Evolutionary conservation across 2,797 vertebrate species (phyloP), one percentile per base, ranked within the genome.

Genomic region (Cuculus canorus): DNA sequence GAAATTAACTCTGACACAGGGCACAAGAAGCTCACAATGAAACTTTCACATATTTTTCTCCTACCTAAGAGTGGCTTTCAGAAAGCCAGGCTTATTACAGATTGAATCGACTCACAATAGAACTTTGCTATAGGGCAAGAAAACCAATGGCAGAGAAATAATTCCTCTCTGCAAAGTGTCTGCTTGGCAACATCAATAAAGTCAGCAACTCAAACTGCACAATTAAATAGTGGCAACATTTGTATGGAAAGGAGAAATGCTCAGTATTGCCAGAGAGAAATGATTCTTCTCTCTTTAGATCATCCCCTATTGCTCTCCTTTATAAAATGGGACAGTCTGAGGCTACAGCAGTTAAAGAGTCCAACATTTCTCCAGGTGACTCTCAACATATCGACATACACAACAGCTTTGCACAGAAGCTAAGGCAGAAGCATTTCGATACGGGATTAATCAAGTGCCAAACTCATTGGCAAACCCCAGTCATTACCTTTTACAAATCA

Each of bases 101-200:
- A 54, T 35, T 85, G 63, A 83, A 87, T 41, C 10, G 4, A 77
- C 73, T 89, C 63, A 41, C 71, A 79, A 80, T 77, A 86, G 92
- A 93, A 95, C 70, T 71, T 94, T 71, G 81, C 95, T 94, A 92
- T 6, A 92, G 94, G 94, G 88, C 68, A 94, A 88, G 83, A 93
- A 96, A 96, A 79, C n/a, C 80, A 84, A 77, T 0, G 0, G 39
- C 39, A 82, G 45, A 84, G 37, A 89, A 87, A 86, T 90, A 52
- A 93, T 91, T 92, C 91, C 66, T 72, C 33, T 50, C 63, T 32
- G 88, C 35, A 77, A 85, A 91, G 84, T 85, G 86, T 90, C 86
- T 92, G 81, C 84, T 92, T 76, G 73, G 77, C 81, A 57, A 75
- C 65, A 84, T 95, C 79, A 95, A 48, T 95, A 82, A 82, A 77